Base-by-base conservation (phyloP, 2,888 invertebrate genomes). In the Ectemnius continuus region DNA sequence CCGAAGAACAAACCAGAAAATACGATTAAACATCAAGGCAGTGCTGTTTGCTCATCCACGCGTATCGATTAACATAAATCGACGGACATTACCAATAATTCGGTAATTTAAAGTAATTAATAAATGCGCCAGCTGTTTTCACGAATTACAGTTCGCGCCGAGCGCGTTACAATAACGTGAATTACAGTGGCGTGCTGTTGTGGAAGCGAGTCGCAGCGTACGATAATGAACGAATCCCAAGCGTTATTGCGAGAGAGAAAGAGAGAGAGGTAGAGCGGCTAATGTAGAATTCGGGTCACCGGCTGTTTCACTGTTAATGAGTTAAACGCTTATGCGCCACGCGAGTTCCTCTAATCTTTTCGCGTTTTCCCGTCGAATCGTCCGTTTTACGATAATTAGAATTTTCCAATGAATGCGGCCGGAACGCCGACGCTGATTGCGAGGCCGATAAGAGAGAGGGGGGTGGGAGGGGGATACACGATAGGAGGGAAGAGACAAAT, bases 281-380 rank as follows among this genome's bases (percentile, higher is more conserved):
- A 64, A 73, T 73, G 64, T 73, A 46, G 73, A 66, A 69, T 69
- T 63, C 6, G 52, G 8, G 46, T 58, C 46, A 23, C 63, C 62
- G 62, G 66, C 59, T 65, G 4, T 8, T 63, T n/a, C 62, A 57
- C 65, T 63, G 59, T 66, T 69, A 69, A 63, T 45, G 20, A 13
- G 52, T 52, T 75, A 60, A 69, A 66, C 66, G 66, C 62, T 36
- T 11, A 11, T 36, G 36, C 36, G 36, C 36, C 5, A 36, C 11
- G 36, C 5, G 36, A 36, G 36, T 36, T 36, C 36, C 36, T 36
- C 36, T 52, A 52, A 52, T 52, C 16, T 52, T 16, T 16, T 16
- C 23, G 52, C 52, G 1, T 16, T 52, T 36, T 36, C 36, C 36
- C 36, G 5, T 36, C 16, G 16, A 16, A 52, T 16, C n/a, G 16